phyloP scores from a whole-genome alignment of 2,113 vertebrate species.

The Triplophysa tibetana region DNA sequence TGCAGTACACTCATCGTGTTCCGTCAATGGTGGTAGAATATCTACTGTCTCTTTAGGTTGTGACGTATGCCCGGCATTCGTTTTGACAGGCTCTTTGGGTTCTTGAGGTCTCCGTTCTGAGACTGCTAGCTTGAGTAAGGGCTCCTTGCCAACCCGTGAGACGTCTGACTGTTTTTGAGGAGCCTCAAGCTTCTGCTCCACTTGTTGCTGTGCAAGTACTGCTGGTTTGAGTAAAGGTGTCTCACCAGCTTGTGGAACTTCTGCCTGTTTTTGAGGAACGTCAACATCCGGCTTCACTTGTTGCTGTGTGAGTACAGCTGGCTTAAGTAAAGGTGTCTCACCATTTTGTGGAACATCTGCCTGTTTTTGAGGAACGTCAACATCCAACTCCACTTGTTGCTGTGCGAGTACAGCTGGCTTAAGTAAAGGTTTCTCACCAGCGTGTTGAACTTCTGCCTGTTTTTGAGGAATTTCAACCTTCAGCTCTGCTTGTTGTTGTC shows the following conservation, averaged over 20 bases:
- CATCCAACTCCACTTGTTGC: background rate
- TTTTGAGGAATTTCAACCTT: background rate
- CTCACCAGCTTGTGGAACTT: background rate
- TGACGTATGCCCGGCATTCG: background rate
- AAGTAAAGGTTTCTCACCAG: background rate
- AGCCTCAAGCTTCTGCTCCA: background rate
- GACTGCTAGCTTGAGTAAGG: too few relatives aligned
- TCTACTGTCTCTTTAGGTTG: slow-evolving; percentile 25
- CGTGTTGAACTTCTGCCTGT: background rate
- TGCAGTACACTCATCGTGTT: background rate
- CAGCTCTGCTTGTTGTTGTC: background rate
- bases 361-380: background rate
- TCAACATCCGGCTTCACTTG: background rate
- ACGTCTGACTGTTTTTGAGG: background rate
- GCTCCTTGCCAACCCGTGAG: too few relatives aligned
- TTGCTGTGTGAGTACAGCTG: background rate
- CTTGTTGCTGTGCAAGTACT: background rate
- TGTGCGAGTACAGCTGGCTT: background rate
- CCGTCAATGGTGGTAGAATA: background rate
- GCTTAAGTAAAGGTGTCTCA: background rate
- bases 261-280: slow-evolving; percentile 1
- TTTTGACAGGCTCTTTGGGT: slow-evolving; percentile 14
- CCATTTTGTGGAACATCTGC: background rate
- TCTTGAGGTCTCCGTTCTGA: background rate
- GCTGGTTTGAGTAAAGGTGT: background rate